phyloP scores from a whole-genome alignment of 2,797 vertebrate species.

The Clarias laeviceps region DNA sequence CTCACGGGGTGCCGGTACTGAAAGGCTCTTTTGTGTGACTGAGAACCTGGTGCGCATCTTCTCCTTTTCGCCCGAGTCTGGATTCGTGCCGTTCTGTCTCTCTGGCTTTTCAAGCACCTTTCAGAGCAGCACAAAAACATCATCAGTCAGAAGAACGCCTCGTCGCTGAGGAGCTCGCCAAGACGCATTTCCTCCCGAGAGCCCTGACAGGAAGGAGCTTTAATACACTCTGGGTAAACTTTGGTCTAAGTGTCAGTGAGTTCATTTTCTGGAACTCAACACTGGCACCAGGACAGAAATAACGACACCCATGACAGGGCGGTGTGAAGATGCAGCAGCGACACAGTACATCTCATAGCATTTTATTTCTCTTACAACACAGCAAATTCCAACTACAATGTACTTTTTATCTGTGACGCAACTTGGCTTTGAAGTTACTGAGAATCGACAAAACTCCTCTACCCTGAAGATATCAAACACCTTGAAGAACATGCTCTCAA shows the following conservation, averaged over 20 bases:
- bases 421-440: no score
- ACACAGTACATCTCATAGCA: not conserved
- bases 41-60: conserved; percentile 61
- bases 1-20: conserved; percentile 60
- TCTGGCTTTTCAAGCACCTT: conserved; percentile 55
- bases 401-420: no score
- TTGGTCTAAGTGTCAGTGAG: not conserved
- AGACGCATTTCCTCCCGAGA: conserved; percentile 28
- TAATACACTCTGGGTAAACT: conserved; percentile 11
- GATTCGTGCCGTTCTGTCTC: conserved; percentile 60
- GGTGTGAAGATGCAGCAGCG: not conserved
- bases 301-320: not conserved
- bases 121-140: conserved; percentile 27
- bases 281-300: not conserved
- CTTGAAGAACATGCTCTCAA: not conserved
- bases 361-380: not conserved
- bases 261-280: not conserved
- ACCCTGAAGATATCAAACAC: no score
- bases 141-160: not conserved
- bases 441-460: no score
- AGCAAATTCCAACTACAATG: not conserved
- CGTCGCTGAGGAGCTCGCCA: conserved; percentile 18
- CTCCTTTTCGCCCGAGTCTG: conserved; percentile 53
- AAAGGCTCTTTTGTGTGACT: conserved; percentile 69
- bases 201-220: not conserved